phyloP scores from a whole-genome alignment of 2,888 invertebrate genomes.

The Eutolmus rufibarbis region DNA sequence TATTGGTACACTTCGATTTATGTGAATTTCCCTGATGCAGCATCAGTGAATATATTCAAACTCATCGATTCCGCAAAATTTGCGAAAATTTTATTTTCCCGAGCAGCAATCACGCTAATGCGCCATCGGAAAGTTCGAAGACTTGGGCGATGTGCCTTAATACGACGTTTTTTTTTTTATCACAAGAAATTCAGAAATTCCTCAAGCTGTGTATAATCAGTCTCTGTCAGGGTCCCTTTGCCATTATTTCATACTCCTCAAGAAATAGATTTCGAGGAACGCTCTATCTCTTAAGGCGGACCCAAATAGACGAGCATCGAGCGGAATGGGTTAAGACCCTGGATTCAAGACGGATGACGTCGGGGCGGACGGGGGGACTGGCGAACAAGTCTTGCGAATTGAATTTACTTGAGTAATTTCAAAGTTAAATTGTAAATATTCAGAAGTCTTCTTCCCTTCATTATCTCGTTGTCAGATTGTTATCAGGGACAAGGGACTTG shows the following conservation, averaged over 20 bases:
- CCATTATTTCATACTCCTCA: neutral
- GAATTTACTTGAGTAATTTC: conserved; percentile 10
- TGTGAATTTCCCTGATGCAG: neutral
- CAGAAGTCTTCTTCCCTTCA: neutral
- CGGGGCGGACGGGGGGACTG: neutral
- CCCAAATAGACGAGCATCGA: neutral
- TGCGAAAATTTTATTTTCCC: neutral
- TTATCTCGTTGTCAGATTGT: conserved; percentile 5
- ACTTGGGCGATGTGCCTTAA: neutral
- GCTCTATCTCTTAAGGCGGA: neutral
- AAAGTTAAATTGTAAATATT: conserved; percentile 11
- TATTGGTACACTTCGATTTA: neutral
- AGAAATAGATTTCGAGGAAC: neutral
- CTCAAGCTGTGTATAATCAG: neutral
- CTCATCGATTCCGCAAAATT: neutral
- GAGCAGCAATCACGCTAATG: neutral
- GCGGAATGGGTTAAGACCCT: neutral
- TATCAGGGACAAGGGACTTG: neutral
- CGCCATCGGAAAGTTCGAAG: neutral
- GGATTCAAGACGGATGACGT: neutral
- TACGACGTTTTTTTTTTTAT: neutral
- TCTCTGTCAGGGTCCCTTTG: neutral
- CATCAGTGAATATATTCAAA: neutral
- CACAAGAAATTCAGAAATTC: neutral
- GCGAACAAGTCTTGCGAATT: neutral